These are phyloP conservation scores for Pseudococcus jackbeardsleyi DNA, from an alignment of 2,888 invertebrate species.

Conservation along the genomic window DNA sequence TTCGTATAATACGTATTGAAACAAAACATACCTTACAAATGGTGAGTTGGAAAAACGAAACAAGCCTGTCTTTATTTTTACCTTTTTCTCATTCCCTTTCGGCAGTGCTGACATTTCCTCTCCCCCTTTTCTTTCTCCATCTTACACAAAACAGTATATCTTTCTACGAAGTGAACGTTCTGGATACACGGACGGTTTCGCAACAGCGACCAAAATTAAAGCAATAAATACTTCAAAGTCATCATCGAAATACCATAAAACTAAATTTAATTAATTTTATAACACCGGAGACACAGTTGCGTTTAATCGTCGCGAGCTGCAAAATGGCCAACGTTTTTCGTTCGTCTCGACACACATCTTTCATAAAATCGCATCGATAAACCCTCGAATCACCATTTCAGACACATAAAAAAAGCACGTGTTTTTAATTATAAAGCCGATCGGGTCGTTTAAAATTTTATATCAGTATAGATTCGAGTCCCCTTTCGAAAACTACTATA, in stretches of 20 bases:
- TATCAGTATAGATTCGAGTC: not conserved
- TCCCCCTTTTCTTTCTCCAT: not conserved
- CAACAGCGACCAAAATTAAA: conserved; percentile 34
- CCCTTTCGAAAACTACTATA: not conserved
- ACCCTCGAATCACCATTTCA: not conserved
- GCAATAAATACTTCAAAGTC: conserved; percentile 47
- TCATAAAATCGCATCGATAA: not conserved
- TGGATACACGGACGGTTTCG: not conserved
- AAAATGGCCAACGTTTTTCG: not conserved
- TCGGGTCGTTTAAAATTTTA: not conserved
- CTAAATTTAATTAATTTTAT: conserved; percentile 54
- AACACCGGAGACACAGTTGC: conserved; percentile 36
- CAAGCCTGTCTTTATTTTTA: not conserved
- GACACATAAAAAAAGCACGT: conserved; percentile 20
- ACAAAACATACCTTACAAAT: not conserved
- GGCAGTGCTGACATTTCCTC: not conserved
- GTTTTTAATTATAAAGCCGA: conserved; percentile 5
- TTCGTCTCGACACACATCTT: not conserved
- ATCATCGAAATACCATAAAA: conserved; percentile 56
- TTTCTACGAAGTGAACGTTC: not conserved
- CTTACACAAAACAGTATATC: not conserved
- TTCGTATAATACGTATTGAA: not conserved
- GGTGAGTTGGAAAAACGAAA: not conserved
- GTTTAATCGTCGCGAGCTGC: conserved; percentile 44
- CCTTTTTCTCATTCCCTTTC: not conserved